phyloP scores from a whole-genome alignment of 1,140 invertebrate species.

The Phenacoccus solenopsis region DNA sequence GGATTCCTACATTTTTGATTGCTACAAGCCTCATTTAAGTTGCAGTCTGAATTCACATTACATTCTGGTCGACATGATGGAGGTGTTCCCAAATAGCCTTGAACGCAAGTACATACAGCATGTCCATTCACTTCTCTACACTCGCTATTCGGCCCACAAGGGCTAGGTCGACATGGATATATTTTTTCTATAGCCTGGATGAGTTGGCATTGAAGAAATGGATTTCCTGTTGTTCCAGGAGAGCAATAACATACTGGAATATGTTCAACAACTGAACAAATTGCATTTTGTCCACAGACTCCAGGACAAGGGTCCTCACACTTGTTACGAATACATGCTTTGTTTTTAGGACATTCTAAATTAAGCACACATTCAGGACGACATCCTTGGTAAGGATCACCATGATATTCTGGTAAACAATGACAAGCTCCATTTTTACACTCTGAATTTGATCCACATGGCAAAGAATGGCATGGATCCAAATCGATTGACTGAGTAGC shows the following conservation, averaged over 20 bases:
- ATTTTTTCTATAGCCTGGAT: constrained; percentile 30
- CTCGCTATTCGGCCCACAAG: constrained; percentile 54
- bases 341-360: constrained; percentile 47
- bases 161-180: constrained; percentile 52
- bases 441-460: constrained; percentile 57
- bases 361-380: constrained; percentile 50
- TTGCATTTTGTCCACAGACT: constrained; percentile 53
- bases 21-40: constrained; percentile 43
- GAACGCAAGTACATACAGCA: constrained; percentile 48
- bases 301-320: constrained; percentile 61
- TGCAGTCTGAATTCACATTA: constrained; percentile 45
- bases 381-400: constrained; percentile 48
- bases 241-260: constrained; percentile 57
- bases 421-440: constrained; percentile 48
- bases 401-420: constrained; percentile 46
- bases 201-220: constrained; percentile 47
- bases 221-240: constrained; percentile 51
- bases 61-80: constrained; percentile 51
- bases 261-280: constrained; percentile 55
- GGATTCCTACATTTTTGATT: constrained; percentile 47
- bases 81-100: constrained; percentile 44
- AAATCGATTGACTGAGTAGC: constrained; percentile 27
- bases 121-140: constrained; percentile 44
- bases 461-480: constrained; percentile 46
- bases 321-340: constrained; percentile 56